Conservation (phyloP, 2,888 invertebrate genomes). For the Rapana venosa region DNA sequence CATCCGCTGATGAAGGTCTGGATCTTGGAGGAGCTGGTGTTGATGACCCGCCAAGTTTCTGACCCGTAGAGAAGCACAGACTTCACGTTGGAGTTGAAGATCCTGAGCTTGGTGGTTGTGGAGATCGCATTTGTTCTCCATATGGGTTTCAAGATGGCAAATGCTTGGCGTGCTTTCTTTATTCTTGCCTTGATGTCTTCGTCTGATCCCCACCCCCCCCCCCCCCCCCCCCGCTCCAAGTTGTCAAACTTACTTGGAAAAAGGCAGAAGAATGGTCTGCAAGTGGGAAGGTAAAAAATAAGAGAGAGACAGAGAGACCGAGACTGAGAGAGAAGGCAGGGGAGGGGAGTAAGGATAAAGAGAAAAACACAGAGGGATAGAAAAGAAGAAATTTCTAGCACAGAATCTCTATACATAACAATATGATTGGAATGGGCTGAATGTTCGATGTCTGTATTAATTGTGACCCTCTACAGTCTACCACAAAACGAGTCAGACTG, state of each 20-base stretch:
- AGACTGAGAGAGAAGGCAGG: constrained; percentile 4
- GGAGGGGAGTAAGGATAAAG: background rate
- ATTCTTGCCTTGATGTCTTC: too few relatives aligned
- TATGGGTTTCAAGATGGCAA: too few relatives aligned
- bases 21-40: too few relatives aligned
- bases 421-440: background rate
- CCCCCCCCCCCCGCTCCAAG: too few relatives aligned
- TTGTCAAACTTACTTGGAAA: background rate
- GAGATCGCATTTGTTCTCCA: too few relatives aligned
- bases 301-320: constrained; percentile 7
- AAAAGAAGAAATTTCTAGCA: background rate
- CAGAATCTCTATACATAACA: background rate
- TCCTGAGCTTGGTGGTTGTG: too few relatives aligned
- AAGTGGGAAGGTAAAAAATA: background rate
- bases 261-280: background rate
- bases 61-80: too few relatives aligned
- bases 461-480: background rate
- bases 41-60: too few relatives aligned
- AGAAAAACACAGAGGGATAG: background rate
- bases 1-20: too few relatives aligned
- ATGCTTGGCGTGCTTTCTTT: too few relatives aligned
- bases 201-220: too few relatives aligned
- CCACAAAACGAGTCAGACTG: background rate
- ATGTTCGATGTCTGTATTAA: background rate
- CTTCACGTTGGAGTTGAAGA: too few relatives aligned